A percentile compares a stretch with the other conserved stretches of the same genome.
These are phyloP conservation scores for Paramacrobiotus metropolitanus DNA, from an alignment of 1,140 invertebrate genomes.

Conservation along the genomic window DNA sequence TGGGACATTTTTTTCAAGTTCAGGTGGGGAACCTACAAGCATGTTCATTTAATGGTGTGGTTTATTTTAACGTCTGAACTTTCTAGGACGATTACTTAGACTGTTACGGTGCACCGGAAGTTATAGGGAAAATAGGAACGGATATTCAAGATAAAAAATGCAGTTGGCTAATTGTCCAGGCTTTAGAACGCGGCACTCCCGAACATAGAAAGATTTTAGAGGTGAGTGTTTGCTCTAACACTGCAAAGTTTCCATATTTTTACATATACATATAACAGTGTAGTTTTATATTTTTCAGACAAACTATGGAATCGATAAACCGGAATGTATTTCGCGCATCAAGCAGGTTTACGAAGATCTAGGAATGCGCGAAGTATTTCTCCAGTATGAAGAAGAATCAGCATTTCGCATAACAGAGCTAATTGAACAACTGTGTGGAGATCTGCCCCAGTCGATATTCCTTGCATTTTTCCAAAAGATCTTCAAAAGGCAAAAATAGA, in stretches of 20 bases:
- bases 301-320: constrained; percentile 47
- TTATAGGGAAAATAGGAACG: constrained; percentile 66
- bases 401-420: constrained; percentile 16
- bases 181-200: constrained; percentile 39
- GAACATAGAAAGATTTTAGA: constrained; percentile 48
- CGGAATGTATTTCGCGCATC: constrained; percentile 39
- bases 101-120: constrained; percentile 57
- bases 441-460: constrained; percentile 21
- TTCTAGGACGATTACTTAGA: constrained; percentile 66
- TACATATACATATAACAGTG: constrained; percentile 2
- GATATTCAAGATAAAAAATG: constrained; percentile 91
- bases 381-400: constrained; percentile 54
- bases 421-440: constrained; percentile 16
- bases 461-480: constrained; percentile 22
- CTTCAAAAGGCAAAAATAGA: too few species aligned
- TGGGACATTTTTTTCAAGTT: constrained; percentile 92
- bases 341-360: constrained; percentile 57
- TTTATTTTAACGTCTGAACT: constrained; percentile 7
- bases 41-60: background rate
- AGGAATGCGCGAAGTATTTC: constrained; percentile 45
- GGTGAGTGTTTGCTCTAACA: constrained; percentile 16
- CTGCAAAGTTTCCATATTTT: background rate
- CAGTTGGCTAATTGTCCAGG: constrained; percentile 72
- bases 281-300: constrained; percentile 26
- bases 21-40: constrained; percentile 44